A percentile compares a stretch with the other conserved stretches of the same genome.
phyloP scores from a whole-genome alignment of 2,888 invertebrate genomes.

The Incurvaria masculella region DNA sequence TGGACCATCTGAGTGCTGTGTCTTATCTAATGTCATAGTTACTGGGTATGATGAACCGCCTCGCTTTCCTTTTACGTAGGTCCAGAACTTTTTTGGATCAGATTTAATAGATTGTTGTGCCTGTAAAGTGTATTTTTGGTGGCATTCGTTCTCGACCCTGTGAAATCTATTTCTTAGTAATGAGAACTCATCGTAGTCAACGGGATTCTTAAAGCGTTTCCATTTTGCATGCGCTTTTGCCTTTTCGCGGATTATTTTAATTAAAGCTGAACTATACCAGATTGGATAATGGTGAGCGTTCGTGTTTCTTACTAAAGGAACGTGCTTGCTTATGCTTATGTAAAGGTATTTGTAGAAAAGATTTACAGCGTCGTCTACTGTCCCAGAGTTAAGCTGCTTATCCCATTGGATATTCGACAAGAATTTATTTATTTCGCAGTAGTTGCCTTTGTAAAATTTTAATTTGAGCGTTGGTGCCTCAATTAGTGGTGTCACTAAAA shows the following conservation, averaged over 20 bases:
- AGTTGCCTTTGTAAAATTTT: too few species aligned
- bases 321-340: too few species aligned
- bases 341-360: too few species aligned
- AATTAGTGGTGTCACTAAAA: too few species aligned
- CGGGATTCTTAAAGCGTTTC: background rate
- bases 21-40: background rate
- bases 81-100: background rate
- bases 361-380: too few species aligned
- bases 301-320: too few species aligned
- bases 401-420: too few species aligned
- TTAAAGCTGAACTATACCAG: background rate
- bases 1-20: background rate
- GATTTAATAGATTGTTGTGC: background rate
- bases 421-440: too few species aligned
- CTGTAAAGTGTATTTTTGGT: background rate
- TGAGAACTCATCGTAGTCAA: constrained; percentile 1
- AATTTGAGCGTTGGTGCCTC: too few species aligned
- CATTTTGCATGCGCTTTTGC: background rate
- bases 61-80: background rate
- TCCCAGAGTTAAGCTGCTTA: too few species aligned
- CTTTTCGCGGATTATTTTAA: background rate
- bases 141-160: background rate
- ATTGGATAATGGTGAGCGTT: background rate
- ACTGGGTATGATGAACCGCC: background rate
- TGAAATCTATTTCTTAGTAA: too few species aligned